Evolutionary conservation across 2,888 invertebrate genomes (phyloP), one percentile per base, ranked within the genome.

Genomic region (Scaptomyza polygonia): DNA sequence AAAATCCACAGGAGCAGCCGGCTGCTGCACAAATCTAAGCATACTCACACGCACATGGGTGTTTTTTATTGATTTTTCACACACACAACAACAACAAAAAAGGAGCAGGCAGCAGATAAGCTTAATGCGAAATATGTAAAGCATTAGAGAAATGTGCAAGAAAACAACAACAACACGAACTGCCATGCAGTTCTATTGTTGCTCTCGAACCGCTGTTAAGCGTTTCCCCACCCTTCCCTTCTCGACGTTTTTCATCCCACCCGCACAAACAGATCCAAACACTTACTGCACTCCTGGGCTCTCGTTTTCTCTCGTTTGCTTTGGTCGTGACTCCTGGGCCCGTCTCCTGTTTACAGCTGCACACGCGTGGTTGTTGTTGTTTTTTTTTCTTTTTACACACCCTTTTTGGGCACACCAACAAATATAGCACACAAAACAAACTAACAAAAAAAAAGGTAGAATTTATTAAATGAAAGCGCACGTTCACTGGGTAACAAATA

Each of bases 11-110:
- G 70, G 52, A 53, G 63, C 53, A 40, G 72, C 67, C 73, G 77
- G 73, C 73, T 77, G 72, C 73, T 77, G 73, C 72, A 77, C 77
- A 77, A 77, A 48, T 29, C 58, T 61, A 77, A 67, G 72, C 77
- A 71, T 43, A 55, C 57, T 51, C 40, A 34, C 45, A 43, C 12
- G 39, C 32, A 42, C 12, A 54, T 62, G 30, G 39, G 34, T 39
- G 44, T 57, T 66, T 66, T 21, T 66, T 73, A 73, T 73, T 73
- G 73, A 73, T 73, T 73, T 73, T 73, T 73, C 77, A 62, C 67
- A 77, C 72, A 71, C 49, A 69, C 42, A 54, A 11, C 52, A 30
- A 18, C 36, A 18, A 16, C 27, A 40, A 6, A 48, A 65, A n/a
- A 48, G 34, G 48, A 49, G 64, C 45, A 27, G 39, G 36, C 54